These are phyloP conservation scores for Nomada ruficornis DNA, from an alignment of 2,888 invertebrate genomes.

Conservation along the genomic window DNA sequence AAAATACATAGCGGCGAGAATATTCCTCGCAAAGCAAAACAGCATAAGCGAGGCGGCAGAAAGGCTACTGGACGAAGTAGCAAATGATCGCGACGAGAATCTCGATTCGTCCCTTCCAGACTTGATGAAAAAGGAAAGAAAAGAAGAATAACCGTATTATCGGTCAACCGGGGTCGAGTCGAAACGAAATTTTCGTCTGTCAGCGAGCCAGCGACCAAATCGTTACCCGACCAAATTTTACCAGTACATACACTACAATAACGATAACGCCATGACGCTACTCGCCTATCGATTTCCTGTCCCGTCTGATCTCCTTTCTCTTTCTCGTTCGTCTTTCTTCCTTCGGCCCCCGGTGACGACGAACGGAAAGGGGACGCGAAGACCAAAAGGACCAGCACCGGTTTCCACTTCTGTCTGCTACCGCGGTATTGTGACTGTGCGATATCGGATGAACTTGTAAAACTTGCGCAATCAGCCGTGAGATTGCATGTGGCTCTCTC, in stretches of 20 bases:
- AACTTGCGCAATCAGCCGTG: conserved; percentile 77
- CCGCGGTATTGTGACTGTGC: conserved; percentile 50
- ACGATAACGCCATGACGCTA: conserved; percentile 47
- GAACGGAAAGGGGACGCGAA: conserved; percentile 8
- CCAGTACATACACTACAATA: conserved; percentile 29
- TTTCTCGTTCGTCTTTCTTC: background rate
- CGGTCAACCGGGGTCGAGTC: conserved; percentile 14
- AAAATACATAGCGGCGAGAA: no score
- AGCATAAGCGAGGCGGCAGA: background rate
- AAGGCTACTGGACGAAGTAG: background rate
- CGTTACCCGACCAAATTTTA: conserved; percentile 44
- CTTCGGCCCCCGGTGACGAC: conserved; percentile 5
- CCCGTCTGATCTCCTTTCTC: background rate
- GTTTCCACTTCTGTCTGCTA: conserved; percentile 36
- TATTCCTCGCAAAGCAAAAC: no score
- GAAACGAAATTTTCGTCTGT: conserved; percentile 51
- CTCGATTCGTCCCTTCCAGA: background rate
- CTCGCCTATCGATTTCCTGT: conserved; percentile 39
- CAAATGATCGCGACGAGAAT: background rate
- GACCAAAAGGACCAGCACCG: conserved; percentile 12
- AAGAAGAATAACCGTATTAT: conserved; percentile 20
- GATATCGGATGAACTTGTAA: conserved; percentile 77
- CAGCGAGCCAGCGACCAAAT: conserved; percentile 6
- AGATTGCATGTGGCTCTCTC: conserved; percentile 70
- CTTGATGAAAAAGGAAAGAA: conserved; percentile 3